Evolutionary conservation across 53 echinoderm and acorn worm species (phyloP), one percentile per base, ranked within the genome.

Genomic region (Arbacia lixula): DNA sequence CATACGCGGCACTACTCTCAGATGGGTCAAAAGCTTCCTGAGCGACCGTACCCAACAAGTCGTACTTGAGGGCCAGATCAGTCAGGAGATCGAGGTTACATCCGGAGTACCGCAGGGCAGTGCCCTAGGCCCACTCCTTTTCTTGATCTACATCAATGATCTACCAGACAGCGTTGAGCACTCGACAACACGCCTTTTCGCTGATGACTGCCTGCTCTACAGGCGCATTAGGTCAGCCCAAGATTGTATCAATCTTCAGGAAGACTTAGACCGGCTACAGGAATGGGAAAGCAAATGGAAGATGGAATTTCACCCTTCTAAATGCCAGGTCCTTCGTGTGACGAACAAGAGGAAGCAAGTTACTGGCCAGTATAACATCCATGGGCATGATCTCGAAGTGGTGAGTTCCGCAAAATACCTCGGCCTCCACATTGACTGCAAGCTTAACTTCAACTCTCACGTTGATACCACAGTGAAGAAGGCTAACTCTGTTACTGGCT

Each of bases 91-190:
- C 21, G 11, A 41, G 6, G 85, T 89, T 22, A 77, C 68, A 67
- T 89, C 84, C 17, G 88, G 84, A 63, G 84, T 88, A 17, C 77
- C 89, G 26, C 89, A 85, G 35, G 76, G 89, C 26, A 85, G 85
- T 56, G 78, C 64, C 53, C 20, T 89, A 12, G 85, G 89, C 14
- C 89, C 84, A 2, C 38, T 64, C 5, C 41, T 88, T 12, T 89
- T 89, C 76, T 43, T 84, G 17, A 73, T 89, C 3, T 89, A 36
- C 89, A 90, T 90, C 60, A 90, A 86, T 61, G 90, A 86, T 53
- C 61, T 86, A 5, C 86, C 86, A 29, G 74, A 72, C 21, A 71
- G 76, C 46, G 60, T 90, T 54, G 35, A 40, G 40, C 39, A 71
- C 4, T 86, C 71, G 0, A 90, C 90, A 32, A 60, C 29, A 12